Percentiles rank a stretch among this genome's conserved stretches.
phyloP scores from a whole-genome alignment of 2,888 invertebrate species.

The Chloromyia formosa region DNA sequence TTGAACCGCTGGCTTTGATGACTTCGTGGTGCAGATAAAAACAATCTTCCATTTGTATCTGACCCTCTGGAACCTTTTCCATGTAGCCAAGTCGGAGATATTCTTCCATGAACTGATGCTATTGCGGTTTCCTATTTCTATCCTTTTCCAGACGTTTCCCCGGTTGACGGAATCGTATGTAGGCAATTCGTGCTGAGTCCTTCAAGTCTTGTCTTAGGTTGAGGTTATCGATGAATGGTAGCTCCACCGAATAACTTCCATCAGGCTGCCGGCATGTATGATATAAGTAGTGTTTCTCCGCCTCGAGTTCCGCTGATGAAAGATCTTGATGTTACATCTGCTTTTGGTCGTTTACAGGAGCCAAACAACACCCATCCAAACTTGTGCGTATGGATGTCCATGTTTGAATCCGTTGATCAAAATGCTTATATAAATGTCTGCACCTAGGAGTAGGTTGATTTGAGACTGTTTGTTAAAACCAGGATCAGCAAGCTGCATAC shows the following conservation, averaged over 20 bases:
- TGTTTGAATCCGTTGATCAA: background rate
- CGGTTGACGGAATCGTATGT: too few species aligned
- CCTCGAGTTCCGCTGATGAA: background rate
- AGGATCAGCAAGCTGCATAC: too few species aligned
- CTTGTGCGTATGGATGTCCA: too few species aligned
- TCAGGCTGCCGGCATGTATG: background rate
- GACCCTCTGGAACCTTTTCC: conserved; percentile 29
- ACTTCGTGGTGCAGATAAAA: too few species aligned
- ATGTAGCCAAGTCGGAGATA: conserved; percentile 52
- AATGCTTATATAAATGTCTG: conserved; percentile 33
- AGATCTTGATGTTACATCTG: background rate
- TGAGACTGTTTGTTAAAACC: background rate
- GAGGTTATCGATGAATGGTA: background rate
- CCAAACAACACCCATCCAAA: too few species aligned
- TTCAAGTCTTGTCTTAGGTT: too few species aligned
- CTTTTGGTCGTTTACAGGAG: background rate
- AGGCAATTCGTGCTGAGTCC: too few species aligned
- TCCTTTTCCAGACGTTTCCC: too few species aligned
- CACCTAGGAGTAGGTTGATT: background rate
- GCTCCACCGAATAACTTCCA: background rate
- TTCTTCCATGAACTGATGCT: conserved; percentile 49
- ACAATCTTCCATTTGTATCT: conserved; percentile 9
- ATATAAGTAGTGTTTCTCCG: background rate
- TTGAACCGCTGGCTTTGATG: too few species aligned
- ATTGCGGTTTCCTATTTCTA: conserved; percentile 34